phyloP scores from a whole-genome alignment of 2,113 vertebrate genomes.

The Melanotaenia duboulayi region DNA sequence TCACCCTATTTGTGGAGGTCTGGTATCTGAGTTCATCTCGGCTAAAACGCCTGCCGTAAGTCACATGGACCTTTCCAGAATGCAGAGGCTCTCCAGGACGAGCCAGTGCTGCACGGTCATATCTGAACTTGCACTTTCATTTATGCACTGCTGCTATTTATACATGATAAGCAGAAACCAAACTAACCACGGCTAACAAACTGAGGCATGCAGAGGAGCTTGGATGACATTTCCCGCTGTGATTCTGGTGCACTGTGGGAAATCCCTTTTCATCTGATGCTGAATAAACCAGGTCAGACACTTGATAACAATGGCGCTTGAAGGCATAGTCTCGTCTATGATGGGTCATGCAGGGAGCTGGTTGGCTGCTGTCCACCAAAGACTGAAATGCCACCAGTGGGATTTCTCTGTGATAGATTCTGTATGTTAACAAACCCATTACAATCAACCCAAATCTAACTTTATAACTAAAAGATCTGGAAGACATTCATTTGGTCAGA shows the following conservation, averaged over 20 bases:
- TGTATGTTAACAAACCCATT: constrained; percentile 6
- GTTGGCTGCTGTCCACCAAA: constrained; percentile 34
- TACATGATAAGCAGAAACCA: constrained; percentile 29
- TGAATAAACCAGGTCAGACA: constrained; percentile 69
- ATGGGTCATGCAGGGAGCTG: constrained; percentile 34
- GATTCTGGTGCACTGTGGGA: constrained; percentile 56
- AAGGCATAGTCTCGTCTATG: constrained; percentile 34
- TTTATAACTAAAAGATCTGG: background rate
- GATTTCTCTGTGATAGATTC: background rate
- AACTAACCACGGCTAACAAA: constrained; percentile 24
- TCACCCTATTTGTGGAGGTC: constrained; percentile 64
- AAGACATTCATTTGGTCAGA: background rate
- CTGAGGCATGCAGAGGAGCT: constrained; percentile 8
- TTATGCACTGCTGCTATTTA: constrained; percentile 51
- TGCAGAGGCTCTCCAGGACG: background rate
- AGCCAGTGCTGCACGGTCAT: constrained; percentile 10
- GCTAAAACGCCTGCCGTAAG: constrained; percentile 38
- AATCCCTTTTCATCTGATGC: constrained; percentile 58
- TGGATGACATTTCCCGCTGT: constrained; percentile 48
- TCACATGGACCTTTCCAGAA: constrained; percentile 35
- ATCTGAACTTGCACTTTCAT: constrained; percentile 41
- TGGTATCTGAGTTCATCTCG: constrained; percentile 39
- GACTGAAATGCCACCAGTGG: constrained; percentile 12
- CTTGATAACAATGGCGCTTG: constrained; percentile 51
- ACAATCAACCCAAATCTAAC: background rate